Percentiles rank a stretch among this genome's conserved stretches.
Evolutionary conservation across 1,140 invertebrate species (phyloP).

Genomic region (Drosophila tani): DNA sequence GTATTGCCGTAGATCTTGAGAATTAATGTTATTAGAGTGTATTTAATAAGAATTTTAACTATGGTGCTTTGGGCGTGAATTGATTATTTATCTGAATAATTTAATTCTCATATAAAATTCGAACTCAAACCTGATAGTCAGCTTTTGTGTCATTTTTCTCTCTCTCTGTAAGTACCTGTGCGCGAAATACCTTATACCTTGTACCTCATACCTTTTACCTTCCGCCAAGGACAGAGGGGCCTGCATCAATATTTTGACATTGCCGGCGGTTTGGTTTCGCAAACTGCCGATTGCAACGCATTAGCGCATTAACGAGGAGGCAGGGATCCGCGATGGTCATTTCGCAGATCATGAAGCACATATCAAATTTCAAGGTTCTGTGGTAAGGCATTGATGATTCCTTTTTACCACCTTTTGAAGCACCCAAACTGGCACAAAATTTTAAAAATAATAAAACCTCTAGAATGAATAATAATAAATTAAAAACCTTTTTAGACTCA

Average conservation of each 20-base stretch:
- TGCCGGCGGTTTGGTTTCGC: constrained; percentile 18
- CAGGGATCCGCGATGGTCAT: background rate
- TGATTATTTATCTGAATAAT: too few relatives aligned
- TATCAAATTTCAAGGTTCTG: background rate
- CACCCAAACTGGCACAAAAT: too few relatives aligned
- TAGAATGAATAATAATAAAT: too few relatives aligned
- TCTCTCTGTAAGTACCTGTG: constrained; percentile 1
- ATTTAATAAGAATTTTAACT: too few relatives aligned
- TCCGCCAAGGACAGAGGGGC: constrained; percentile 50
- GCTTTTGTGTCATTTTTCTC: background rate
- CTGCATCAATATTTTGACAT: constrained; percentile 74
- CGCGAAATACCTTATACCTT: background rate
- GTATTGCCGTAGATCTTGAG: too few relatives aligned
- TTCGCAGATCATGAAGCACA: background rate
- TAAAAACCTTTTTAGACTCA: too few relatives aligned
- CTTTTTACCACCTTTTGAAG: background rate
- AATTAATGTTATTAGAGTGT: too few relatives aligned
- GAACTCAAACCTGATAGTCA: too few relatives aligned
- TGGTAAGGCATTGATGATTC: too few relatives aligned
- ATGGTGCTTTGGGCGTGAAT: too few relatives aligned
- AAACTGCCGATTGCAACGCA: constrained; percentile 55
- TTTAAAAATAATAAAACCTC: too few relatives aligned
- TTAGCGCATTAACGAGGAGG: constrained; percentile 45
- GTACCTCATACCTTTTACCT: background rate
- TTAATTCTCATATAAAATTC: too few relatives aligned